phyloP scores from a whole-genome alignment of 2,888 invertebrate genomes.

The Syrista parreyssii region DNA sequence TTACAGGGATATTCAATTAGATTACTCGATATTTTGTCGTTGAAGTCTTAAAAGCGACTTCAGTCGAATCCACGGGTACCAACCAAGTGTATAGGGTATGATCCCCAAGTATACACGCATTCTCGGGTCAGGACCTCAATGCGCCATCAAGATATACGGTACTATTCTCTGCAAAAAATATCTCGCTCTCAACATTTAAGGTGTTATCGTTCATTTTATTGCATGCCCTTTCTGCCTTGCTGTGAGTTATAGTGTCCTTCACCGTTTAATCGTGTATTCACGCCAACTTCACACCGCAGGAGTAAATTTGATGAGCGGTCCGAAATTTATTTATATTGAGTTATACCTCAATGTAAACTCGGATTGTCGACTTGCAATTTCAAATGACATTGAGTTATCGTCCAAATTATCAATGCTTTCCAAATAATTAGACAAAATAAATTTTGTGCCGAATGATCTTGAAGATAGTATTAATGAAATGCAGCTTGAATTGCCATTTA shows the following conservation, averaged over 20 bases:
- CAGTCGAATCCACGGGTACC: neutral
- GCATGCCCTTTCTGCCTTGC: neutral
- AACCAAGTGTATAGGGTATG: neutral
- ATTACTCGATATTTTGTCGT: neutral
- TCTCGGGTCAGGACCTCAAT: neutral
- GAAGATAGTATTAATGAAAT: neutral
- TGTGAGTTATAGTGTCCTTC: neutral
- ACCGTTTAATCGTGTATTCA: neutral
- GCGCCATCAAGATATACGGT: slow-evolving; percentile 4
- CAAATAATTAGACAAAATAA: too few relatives aligned
- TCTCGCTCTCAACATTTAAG: neutral
- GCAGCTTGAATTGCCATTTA: neutral
- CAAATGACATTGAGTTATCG: too few relatives aligned
- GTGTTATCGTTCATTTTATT: slow-evolving; percentile 1
- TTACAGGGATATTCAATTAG: neutral
- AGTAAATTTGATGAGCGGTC: neutral
- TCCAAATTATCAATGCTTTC: too few relatives aligned
- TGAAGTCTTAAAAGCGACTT: neutral
- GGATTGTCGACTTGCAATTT: neutral
- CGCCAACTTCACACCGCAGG: neutral
- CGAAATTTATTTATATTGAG: neutral
- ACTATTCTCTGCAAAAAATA: neutral
- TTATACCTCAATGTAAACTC: neutral
- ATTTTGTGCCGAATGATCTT: neutral
- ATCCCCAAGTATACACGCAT: slow-evolving; percentile 3